These are phyloP conservation scores for Oasisia sp. DNA, from an alignment of 2,888 invertebrate species.

Conservation along the genomic window DNA sequence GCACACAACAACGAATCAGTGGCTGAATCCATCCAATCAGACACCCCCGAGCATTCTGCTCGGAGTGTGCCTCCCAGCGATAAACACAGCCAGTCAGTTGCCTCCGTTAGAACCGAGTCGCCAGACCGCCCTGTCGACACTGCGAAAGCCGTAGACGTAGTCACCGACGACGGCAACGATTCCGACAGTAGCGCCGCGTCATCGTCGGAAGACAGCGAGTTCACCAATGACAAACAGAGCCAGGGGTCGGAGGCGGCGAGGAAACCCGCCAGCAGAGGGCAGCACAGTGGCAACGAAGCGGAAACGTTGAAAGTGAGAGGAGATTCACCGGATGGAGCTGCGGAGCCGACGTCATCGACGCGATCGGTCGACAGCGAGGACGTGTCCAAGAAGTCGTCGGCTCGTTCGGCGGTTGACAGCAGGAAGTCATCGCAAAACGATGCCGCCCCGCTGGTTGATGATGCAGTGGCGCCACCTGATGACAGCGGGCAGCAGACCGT, in stretches of 20 bases:
- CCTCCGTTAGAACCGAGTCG: not conserved
- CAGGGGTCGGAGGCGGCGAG: not conserved
- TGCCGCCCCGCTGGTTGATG: not conserved
- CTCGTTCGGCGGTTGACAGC: not conserved
- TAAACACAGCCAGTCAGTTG: not conserved
- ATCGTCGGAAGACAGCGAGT: conserved; percentile 6
- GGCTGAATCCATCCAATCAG: not conserved
- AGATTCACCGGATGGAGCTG: not conserved
- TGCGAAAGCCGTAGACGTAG: not conserved
- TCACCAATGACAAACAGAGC: not conserved
- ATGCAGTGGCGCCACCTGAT: not conserved
- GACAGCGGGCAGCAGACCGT: not conserved
- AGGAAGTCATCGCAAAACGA: not conserved
- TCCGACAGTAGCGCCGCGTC: not conserved
- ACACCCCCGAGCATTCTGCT: not conserved
- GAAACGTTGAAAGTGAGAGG: not conserved
- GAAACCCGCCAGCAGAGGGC: not conserved
- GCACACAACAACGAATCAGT: not conserved
- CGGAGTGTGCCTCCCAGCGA: not conserved
- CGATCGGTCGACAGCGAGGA: not conserved
- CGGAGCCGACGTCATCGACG: not conserved
- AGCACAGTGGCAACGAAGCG: not conserved
- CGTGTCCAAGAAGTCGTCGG: not conserved
- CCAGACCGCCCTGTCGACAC: not conserved
- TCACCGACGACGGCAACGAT: not conserved